Evolutionary conservation across 2,888 invertebrate species (phyloP).

Genomic region (Linyphia triangularis): DNA sequence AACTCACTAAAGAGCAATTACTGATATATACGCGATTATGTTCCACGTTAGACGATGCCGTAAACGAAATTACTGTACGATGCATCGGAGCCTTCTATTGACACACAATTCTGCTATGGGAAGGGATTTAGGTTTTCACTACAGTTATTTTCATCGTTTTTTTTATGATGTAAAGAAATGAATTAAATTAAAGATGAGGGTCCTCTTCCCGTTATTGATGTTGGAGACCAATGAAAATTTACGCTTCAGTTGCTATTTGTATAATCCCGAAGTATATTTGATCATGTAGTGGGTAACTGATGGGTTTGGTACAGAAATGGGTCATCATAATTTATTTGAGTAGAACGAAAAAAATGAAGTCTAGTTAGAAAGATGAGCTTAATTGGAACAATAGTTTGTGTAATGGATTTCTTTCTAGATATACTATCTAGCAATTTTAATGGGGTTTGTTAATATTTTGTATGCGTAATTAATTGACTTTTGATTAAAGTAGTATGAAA

Average conservation of each 20-base stretch:
- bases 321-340: not conserved
- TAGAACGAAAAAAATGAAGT: too few relatives aligned
- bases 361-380: too few relatives aligned
- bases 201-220: constrained; percentile 8
- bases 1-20: constrained; percentile 48
- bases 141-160: not conserved
- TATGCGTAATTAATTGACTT: too few relatives aligned
- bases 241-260: constrained; percentile 12
- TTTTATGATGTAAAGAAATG: not conserved
- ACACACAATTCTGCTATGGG: constrained; percentile 8
- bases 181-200: constrained; percentile 31
- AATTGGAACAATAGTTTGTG: too few relatives aligned
- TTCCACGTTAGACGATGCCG: constrained; percentile 38
- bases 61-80: constrained; percentile 36
- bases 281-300: too few relatives aligned
- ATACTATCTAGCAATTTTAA: too few relatives aligned
- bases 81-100: not conserved
- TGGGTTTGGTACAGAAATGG: too few relatives aligned
- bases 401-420: too few relatives aligned
- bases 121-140: constrained; percentile 39
- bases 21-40: constrained; percentile 49
- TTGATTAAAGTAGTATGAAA: too few relatives aligned
- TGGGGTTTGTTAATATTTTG: too few relatives aligned
- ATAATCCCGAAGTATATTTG: not conserved
- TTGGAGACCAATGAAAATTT: not conserved